phyloP scores from a whole-genome alignment of 2,797 vertebrate species.

The Brachyalestes nurse region DNA sequence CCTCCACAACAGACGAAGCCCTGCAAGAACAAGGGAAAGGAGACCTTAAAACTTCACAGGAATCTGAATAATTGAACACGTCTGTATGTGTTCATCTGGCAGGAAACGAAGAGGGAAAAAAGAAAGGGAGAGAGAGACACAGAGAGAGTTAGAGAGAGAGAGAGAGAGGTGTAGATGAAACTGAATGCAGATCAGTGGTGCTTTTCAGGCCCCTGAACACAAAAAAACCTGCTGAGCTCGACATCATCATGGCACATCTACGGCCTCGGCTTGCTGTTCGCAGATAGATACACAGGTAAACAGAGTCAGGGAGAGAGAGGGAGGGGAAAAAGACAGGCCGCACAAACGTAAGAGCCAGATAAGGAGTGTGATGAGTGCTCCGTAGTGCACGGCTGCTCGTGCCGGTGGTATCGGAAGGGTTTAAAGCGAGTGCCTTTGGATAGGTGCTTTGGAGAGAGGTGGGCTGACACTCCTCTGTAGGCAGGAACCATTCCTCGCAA shows the following conservation, averaged over 20 bases:
- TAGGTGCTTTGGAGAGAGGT: background rate
- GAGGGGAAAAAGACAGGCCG: background rate
- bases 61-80: constrained; percentile 76
- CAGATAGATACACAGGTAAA: background rate
- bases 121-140: constrained; percentile 45
- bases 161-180: background rate
- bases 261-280: constrained; percentile 25
- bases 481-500: no score
- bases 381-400: background rate
- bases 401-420: background rate
- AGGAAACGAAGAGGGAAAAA: constrained; percentile 41
- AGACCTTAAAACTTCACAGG: constrained; percentile 51
- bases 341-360: constrained; percentile 15
- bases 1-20: constrained; percentile 33
- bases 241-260: constrained; percentile 54
- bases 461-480: background rate
- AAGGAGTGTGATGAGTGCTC: constrained; percentile 21
- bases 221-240: constrained; percentile 57
- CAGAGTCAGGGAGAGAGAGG: constrained; percentile 16
- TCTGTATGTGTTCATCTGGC: constrained; percentile 61
- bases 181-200: constrained; percentile 60
- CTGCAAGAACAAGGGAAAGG: constrained; percentile 58
- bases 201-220: constrained; percentile 63
- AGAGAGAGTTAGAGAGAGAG: constrained; percentile 8
- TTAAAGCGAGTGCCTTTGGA: background rate